These are phyloP conservation scores for Notocelia uddmanniana DNA, from an alignment of 2,888 invertebrate species.

Conservation along the genomic window DNA sequence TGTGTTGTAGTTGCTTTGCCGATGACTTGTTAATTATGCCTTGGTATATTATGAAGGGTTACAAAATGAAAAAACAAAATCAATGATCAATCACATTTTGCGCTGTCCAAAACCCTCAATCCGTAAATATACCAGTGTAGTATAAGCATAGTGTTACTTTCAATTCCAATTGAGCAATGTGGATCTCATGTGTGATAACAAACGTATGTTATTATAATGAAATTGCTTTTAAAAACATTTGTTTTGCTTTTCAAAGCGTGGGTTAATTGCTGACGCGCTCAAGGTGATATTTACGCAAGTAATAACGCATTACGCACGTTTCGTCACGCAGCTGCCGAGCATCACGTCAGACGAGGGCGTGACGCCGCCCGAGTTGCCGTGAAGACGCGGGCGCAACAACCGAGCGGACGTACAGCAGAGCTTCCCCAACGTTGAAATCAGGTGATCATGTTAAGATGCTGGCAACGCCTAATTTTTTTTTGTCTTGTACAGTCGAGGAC, in stretches of 20 bases:
- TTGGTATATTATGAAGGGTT: neutral
- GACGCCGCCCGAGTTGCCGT: constrained; percentile 87
- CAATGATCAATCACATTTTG: neutral
- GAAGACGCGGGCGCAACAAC: constrained; percentile 82
- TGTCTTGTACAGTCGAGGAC: too few species aligned
- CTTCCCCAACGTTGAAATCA: constrained; percentile 79
- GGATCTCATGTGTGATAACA: neutral
- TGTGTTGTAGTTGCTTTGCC: constrained; percentile 39
- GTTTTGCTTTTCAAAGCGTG: constrained; percentile 21
- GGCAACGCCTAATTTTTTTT: too few species aligned
- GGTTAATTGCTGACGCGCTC: constrained; percentile 5
- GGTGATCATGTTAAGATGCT: constrained; percentile 60
- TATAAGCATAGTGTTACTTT: neutral
- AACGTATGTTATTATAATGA: constrained; percentile 13
- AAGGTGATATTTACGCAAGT: constrained; percentile 27
- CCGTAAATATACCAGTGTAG: neutral
- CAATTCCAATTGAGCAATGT: neutral
- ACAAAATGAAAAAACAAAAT: too few species aligned
- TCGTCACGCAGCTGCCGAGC: constrained; percentile 67
- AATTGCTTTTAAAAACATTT: constrained; percentile 17
- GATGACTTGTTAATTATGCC: constrained; percentile 28
- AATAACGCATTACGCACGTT: constrained; percentile 22
- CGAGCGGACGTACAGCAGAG: constrained; percentile 81
- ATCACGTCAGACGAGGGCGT: constrained; percentile 79
- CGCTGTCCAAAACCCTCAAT: too few species aligned